Conservation (phyloP, 2,888 invertebrate genomes). For the Calameuta pallipes region DNA sequence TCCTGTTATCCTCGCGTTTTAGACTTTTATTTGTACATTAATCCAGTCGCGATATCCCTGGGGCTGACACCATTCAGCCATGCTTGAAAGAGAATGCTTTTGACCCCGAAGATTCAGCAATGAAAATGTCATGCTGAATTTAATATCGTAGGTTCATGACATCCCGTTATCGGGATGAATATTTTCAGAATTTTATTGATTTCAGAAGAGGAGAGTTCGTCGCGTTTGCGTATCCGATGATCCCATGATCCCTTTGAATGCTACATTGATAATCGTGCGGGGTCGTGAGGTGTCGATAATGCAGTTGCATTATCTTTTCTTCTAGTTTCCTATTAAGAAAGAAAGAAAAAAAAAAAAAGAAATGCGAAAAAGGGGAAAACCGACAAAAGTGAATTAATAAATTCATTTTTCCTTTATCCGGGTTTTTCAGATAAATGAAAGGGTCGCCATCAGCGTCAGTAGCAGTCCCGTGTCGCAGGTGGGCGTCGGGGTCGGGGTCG, state of each 20-base stretch:
- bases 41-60: not conserved
- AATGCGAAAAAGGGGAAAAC: not conserved
- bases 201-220: not conserved
- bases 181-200: not conserved
- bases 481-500: constrained; percentile 48
- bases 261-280: not conserved
- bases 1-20: not conserved
- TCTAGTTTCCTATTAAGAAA: not conserved
- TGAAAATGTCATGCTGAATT: not conserved
- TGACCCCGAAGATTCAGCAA: not conserved
- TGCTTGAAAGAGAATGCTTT: not conserved
- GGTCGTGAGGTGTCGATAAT: not conserved
- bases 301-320: not conserved
- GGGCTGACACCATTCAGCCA: not conserved
- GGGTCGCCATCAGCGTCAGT: constrained; percentile 63
- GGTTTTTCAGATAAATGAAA: constrained; percentile 57
- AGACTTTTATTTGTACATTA: not conserved
- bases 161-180: not conserved
- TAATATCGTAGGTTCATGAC: not conserved
- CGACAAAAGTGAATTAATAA: not conserved
- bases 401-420: not conserved
- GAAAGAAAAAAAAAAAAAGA: not conserved
- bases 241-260: not conserved
- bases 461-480: constrained; percentile 61
- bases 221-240: not conserved